Evolutionary conservation across 2,888 invertebrate species (phyloP).

Genomic region (Margaritifera margaritifera): DNA sequence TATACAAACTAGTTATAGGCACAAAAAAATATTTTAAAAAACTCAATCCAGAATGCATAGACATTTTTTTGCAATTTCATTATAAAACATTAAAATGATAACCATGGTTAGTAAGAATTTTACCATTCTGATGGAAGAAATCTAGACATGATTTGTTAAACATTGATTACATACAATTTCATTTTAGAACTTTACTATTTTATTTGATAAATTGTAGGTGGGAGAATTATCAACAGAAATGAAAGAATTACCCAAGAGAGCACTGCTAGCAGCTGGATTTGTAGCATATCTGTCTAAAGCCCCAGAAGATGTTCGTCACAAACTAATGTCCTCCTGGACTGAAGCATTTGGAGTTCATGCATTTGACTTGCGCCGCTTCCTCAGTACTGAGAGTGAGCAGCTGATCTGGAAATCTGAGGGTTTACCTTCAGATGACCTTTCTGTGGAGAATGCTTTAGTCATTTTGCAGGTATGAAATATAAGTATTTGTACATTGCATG

Average conservation of each 20-base stretch:
- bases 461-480: slow-evolving; percentile 79
- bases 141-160: no score
- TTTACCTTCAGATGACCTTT: slow-evolving; percentile 84
- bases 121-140: no score
- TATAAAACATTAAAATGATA: no score
- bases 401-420: slow-evolving; percentile 91
- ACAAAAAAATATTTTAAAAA: no score
- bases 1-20: no score
- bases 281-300: slow-evolving; percentile 83
- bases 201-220: slow-evolving; percentile 61
- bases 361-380: slow-evolving; percentile 77
- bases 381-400: slow-evolving; percentile 83
- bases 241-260: slow-evolving; percentile 79
- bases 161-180: no score
- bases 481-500: neutral
- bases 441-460: slow-evolving; percentile 87
- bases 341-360: slow-evolving; percentile 65
- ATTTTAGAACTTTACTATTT: neutral
- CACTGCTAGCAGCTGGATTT: slow-evolving; percentile 85
- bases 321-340: slow-evolving; percentile 74
- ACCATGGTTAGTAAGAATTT: no score
- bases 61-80: no score
- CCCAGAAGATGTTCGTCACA: slow-evolving; percentile 81
- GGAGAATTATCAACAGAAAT: slow-evolving; percentile 77
- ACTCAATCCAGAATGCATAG: no score